phyloP scores from a whole-genome alignment of 2,797 vertebrate species.

The Microctenopoma stevenorrisi region DNA sequence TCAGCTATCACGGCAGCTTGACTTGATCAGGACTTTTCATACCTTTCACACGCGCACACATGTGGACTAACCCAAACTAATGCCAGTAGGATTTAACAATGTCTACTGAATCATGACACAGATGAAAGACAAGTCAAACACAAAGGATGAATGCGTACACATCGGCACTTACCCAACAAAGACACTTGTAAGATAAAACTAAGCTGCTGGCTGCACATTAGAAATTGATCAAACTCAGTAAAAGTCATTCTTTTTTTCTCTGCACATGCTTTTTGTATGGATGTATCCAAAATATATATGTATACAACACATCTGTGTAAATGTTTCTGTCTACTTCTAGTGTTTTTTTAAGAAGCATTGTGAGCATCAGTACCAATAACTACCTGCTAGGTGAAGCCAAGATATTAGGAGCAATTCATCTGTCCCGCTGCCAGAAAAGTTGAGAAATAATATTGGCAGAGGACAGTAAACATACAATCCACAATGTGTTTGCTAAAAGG shows the following conservation, averaged over 20 bases:
- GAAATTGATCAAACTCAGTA: constrained; percentile 22
- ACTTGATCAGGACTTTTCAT: constrained; percentile 67
- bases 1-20: constrained; percentile 70
- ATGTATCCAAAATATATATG: constrained; percentile 9
- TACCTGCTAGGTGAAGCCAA: constrained; percentile 51
- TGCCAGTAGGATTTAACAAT: constrained; percentile 56
- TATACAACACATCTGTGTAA: constrained; percentile 16
- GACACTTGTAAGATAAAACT: constrained; percentile 37
- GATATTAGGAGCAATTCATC: constrained; percentile 50
- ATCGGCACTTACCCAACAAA: constrained; percentile 19
- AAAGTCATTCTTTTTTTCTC: constrained; percentile 13
- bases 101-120: constrained; percentile 60
- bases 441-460: constrained; percentile 71
- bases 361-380: constrained; percentile 34
- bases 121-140: constrained; percentile 58
- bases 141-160: constrained; percentile 23
- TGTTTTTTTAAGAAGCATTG: constrained; percentile 3
- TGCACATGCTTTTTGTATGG: constrained; percentile 20
- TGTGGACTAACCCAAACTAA: constrained; percentile 33
- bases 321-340: constrained; percentile 34
- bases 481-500: constrained; percentile 68
- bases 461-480: constrained; percentile 63
- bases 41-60: constrained; percentile 37
- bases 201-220: constrained; percentile 39
- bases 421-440: constrained; percentile 55